These are phyloP conservation scores for Hoplodrina blanda DNA, from an alignment of 2,888 invertebrate genomes.

Conservation along the genomic window DNA sequence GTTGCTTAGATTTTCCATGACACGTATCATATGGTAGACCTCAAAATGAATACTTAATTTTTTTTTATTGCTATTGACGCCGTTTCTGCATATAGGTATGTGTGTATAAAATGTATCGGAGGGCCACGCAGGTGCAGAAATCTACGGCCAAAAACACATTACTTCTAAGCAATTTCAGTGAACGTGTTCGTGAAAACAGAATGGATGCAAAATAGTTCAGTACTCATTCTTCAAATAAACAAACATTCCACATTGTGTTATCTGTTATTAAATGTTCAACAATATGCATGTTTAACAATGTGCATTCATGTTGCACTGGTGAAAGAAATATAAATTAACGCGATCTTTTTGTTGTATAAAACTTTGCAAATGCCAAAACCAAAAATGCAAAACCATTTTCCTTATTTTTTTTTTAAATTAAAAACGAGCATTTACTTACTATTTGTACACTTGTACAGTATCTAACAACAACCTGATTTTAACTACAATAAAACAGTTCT, in stretches of 20 bases:
- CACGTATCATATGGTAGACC: too few relatives aligned
- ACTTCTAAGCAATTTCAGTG: neutral
- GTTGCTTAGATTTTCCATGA: neutral
- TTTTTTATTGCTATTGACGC: too few relatives aligned
- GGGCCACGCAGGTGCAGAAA: too few relatives aligned
- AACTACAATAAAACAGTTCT: neutral
- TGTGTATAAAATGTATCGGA: too few relatives aligned
- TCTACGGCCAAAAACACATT: too few relatives aligned
- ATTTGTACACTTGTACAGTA: too few relatives aligned
- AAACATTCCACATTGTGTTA: constrained; percentile 37
- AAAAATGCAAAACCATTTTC: too few relatives aligned
- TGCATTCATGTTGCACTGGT: constrained; percentile 1
- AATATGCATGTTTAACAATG: constrained; percentile 25
- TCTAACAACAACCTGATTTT: neutral
- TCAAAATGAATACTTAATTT: too few relatives aligned
- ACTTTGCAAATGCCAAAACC: too few relatives aligned
- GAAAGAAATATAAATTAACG: neutral
- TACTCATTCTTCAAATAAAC: constrained; percentile 19
- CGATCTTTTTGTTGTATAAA: neutral
- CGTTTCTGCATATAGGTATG: too few relatives aligned
- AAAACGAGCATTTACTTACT: too few relatives aligned
- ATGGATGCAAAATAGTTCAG: constrained; percentile 14
- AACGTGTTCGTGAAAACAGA: neutral
- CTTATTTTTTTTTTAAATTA: too few relatives aligned
- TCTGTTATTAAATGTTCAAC: constrained; percentile 28